These are phyloP conservation scores for Mohoua ochrocephala DNA, from an alignment of 2,113 vertebrate genomes.

Conservation along the genomic window DNA sequence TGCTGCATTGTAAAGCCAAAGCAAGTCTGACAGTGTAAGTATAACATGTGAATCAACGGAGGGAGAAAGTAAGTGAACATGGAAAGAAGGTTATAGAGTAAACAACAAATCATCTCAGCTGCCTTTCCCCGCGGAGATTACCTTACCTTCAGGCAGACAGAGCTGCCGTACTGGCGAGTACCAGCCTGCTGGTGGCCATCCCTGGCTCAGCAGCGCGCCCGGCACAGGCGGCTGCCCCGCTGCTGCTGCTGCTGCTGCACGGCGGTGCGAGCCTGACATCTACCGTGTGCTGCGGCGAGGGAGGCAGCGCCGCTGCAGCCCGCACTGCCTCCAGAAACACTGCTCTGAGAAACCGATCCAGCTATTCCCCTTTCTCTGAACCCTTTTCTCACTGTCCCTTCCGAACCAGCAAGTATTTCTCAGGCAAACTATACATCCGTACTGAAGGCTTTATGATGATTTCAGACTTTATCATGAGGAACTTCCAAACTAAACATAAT, in stretches of 20 bases:
- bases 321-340: rapidly evolving
- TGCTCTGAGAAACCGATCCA: rapidly evolving
- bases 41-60: neutral
- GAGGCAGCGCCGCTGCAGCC: neutral
- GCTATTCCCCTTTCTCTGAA: rapidly evolving
- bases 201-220: neutral
- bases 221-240: rapidly evolving
- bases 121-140: neutral
- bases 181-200: neutral
- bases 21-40: neutral
- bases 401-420: neutral
- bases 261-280: neutral
- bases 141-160: neutral
- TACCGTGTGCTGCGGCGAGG: neutral
- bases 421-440: neutral
- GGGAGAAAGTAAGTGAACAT: neutral
- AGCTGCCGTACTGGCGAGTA: rapidly evolving
- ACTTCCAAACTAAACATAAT: neutral
- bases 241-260: neutral
- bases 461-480: neutral
- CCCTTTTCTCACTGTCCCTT: rapidly evolving
- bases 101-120: neutral
- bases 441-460: neutral
- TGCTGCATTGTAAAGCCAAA: neutral
- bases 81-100: neutral